Base-by-base conservation (phyloP, 2,888 invertebrate genomes). In the Chloromyia formosa region DNA sequence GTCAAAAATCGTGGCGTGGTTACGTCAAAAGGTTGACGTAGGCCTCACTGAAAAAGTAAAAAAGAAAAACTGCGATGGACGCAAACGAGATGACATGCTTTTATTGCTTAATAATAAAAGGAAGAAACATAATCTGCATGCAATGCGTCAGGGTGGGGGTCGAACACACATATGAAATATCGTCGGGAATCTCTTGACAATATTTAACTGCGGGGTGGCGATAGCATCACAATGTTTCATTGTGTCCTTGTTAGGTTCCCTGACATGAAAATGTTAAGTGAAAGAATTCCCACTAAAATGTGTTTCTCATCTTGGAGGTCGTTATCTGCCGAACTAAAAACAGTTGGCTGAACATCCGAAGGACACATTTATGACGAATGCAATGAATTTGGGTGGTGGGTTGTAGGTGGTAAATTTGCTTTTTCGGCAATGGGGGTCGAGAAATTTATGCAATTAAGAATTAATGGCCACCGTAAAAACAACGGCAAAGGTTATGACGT, bases 61-160 rank as follows among this genome's bases (percentile, higher is more conserved):
- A 72, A 20, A 14, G 68, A 12, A 45, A 42, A 35, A 35, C 27
- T 35, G 27, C 27, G 27, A 35, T 7, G 27, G 27, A 10, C 16
- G 23, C 42, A 72, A 72, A 42, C 22, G 35, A 58, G 60, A 58
- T 45, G 49, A 58, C 58, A 60, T 72, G 40, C 20, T 72, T 72
- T 72, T 72, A 72, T 72, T 72, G 72, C 72, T 72, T 61, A 72
- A 72, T 72, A 72, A 72, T 72, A 72, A 72, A 72, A 60, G 60
- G 60, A 60, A 60, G 27, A 35, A 35, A 35, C 42, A 72, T 72
- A 72, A 72, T 72, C 72, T 58, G 72, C 72, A 60, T 72, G 72
- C 72, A 71, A 35, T 35, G 27, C 7, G 27, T 7, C 7, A 35
- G 7, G 27, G 27, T 2, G 27, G 27, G 27, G 14, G 14, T 2